Conservation (phyloP, 2,797 vertebrate species). For the Sebastes jordani region DNA sequence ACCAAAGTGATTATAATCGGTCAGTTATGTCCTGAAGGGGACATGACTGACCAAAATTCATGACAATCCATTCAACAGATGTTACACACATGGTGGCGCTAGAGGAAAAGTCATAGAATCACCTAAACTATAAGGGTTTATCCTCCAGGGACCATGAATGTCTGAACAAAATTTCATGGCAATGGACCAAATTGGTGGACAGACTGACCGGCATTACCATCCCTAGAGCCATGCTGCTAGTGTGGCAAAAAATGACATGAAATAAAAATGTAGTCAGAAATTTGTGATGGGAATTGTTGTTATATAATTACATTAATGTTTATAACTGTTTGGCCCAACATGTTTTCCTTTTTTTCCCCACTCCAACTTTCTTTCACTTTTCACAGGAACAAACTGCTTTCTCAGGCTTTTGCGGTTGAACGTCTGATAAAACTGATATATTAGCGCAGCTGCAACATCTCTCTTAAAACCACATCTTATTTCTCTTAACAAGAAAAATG, state of each 20-base stretch:
- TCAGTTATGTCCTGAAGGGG: not conserved
- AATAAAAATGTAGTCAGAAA: not conserved
- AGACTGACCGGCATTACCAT: not conserved
- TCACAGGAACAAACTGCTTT: not conserved
- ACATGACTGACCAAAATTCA: not conserved
- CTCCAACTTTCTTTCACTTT: not conserved
- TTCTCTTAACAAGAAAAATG: constrained; percentile 7
- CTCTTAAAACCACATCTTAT: constrained; percentile 8
- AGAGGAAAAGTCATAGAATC: not conserved
- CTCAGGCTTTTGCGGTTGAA: not conserved
- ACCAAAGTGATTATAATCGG: not conserved
- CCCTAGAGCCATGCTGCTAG: too few relatives aligned
- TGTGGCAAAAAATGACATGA: not conserved
- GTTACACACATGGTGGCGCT: not conserved
- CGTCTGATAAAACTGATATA: constrained; percentile 7
- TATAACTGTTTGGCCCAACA: not conserved
- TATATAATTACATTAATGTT: not conserved
- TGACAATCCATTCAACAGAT: not conserved
- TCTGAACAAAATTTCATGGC: not conserved
- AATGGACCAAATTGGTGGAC: too few relatives aligned
- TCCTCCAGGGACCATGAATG: not conserved
- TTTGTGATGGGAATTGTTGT: not conserved
- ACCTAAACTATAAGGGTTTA: not conserved
- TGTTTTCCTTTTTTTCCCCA: not conserved
- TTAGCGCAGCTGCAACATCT: constrained; percentile 6